Base-by-base conservation (phyloP, 2,888 invertebrate genomes). In the Folsomia candida region DNA sequence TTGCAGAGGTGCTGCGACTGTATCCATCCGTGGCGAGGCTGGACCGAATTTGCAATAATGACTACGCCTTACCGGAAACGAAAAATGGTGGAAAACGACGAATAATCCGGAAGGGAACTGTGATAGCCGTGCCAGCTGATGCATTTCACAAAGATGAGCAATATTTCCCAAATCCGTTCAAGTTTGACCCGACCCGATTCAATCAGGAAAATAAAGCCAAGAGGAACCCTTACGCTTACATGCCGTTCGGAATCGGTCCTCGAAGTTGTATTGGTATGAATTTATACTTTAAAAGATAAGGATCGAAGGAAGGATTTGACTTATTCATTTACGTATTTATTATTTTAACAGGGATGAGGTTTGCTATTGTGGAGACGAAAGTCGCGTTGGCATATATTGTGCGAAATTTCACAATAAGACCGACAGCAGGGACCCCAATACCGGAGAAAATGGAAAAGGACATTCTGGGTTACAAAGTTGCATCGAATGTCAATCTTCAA, bases 181-280 rank as follows among this genome's bases (percentile, higher is more conserved):
- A 61, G 25, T 71, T 71, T 47, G 59, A 68, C 24, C 71, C 71
- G 1, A 63, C 62, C n/a, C 20, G 67, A 58, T 71, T 71, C 26
- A 28, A 22, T 14, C 2, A 1, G 1, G 68, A 63, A 64, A 58
- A 57, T 9, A 68, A 63, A 59, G 58, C 26, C 1, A 63, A 62
- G 14, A 57, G 57, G n/a, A 58, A 67, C 28, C 59, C 63, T 0
- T 68, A 71, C 27, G 28, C 68, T 6, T 68, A 27, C 27, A 2
- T 37, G 2, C 67, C 71, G 2, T 71, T 68, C 51, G 67, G 71
- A 47, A 25, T 24, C 24, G 70, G 70, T 1, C 66, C 66, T 11
- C 47, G 70, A 60, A 70, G 66, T 59, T 70, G 70, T 28, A 60
- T 70, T 14, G n/a, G n/a, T n/a, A n/a, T n/a, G n/a, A n/a, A n/a